A percentile compares a stretch with the other conserved stretches of the same genome.
phyloP scores from a whole-genome alignment of 2,888 invertebrate species.

The Argynnis bischoffii region DNA sequence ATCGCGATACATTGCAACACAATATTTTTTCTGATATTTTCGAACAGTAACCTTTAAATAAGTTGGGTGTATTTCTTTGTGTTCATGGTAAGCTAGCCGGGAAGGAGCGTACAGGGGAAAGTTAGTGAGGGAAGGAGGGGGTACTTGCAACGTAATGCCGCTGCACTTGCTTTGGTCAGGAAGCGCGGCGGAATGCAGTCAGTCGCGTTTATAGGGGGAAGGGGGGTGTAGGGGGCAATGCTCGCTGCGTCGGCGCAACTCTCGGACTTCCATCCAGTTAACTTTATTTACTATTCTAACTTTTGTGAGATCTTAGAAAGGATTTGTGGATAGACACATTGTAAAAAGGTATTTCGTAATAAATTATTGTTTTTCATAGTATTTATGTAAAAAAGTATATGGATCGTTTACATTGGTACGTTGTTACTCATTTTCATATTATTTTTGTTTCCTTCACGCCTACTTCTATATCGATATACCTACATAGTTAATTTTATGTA shows the following conservation, averaged over 20 bases:
- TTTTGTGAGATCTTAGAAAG: conserved; percentile 38
- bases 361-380: neutral
- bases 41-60: conserved; percentile 12
- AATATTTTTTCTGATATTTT: neutral
- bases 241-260: conserved; percentile 73
- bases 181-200: conserved; percentile 82
- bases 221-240: conserved; percentile 65
- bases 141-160: conserved; percentile 77
- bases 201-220: conserved; percentile 71
- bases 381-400: neutral
- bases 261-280: conserved; percentile 69
- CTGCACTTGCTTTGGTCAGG: conserved; percentile 81
- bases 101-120: conserved; percentile 45
- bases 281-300: conserved; percentile 66
- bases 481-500: no score
- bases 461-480: no score
- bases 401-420: neutral
- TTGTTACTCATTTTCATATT: no score
- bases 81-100: conserved; percentile 46
- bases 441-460: no score
- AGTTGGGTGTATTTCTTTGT: conserved; percentile 55
- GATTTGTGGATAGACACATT: neutral
- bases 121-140: conserved; percentile 48
- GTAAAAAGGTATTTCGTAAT: neutral
- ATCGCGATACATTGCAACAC: no score